Evolutionary conservation across 2,888 invertebrate genomes (phyloP), one percentile per base, ranked within the genome.

Genomic region (Himalopsyche japonica): DNA sequence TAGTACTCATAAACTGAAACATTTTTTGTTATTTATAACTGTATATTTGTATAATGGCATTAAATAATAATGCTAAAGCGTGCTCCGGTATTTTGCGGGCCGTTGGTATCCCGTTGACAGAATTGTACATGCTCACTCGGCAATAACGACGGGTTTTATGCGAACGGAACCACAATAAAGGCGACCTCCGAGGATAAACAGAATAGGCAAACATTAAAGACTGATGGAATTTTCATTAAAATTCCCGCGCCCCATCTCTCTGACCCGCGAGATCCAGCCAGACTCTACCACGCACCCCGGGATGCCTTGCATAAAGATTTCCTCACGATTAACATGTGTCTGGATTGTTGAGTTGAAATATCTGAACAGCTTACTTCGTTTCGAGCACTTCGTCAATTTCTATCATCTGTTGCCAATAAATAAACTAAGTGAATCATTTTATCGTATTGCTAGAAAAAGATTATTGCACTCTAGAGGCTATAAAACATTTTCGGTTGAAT

Each of bases 191-290:
- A 86, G 86, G 86, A 86, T 85, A 84, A 82, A 82, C 84, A 82
- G 84, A 86, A 82, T 86, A 79, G 86, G 85, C 83, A 81, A 86
- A 86, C 86, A 86, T 85, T 86, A 86, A 86, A 86, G 86, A 86
- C 86, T 87, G 87, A 87, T 87, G 87, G 87, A 87, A 87, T 87
- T 87, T 87, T 86, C 87, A 87, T 87, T 87, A 87, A 87, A 87
- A 87, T 87, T 87, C 87, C 86, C 80, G 82, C 84, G 84, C 34
- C 27, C 82, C 32, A 76, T 76, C 57, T 57, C 20, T 57, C 57
- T 57, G 57, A 47, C 81, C 70, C 47, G 49, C 81, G 20, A 20
- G 47, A 64, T 70, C 8, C 57, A n/a, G 57, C 57, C 57, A 57
- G 57, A 57, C 57, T 57, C 8, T 7, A 15, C 20, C 57, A 7